Conservation (phyloP, 2,113 vertebrate species). For the Rhinolophus sinicus region DNA sequence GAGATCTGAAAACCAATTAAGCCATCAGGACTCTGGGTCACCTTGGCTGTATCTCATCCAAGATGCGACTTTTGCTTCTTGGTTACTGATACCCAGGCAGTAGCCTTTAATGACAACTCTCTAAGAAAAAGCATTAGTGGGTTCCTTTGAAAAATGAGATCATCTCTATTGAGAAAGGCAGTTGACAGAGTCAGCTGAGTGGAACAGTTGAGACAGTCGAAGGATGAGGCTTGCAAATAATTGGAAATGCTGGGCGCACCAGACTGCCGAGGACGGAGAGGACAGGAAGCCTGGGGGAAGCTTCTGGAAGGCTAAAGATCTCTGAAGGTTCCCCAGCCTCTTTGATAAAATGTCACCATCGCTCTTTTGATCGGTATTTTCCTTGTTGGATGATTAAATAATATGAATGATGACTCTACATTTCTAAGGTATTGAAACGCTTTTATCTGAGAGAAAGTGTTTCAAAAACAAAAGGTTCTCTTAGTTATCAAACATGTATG, state of each 20-base stretch:
- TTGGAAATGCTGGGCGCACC: background rate
- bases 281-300: background rate
- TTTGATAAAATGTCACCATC: background rate
- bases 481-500: background rate
- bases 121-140: background rate
- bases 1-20: background rate
- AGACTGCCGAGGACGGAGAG: background rate
- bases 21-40: background rate
- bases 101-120: background rate
- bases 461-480: background rate
- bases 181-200: background rate
- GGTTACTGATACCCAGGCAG: background rate
- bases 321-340: background rate
- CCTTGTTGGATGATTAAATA: background rate
- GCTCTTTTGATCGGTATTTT: background rate
- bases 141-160: slow-evolving; percentile 41
- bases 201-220: background rate
- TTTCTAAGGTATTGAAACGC: slow-evolving; percentile 6
- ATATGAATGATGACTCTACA: background rate
- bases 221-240: background rate
- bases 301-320: background rate
- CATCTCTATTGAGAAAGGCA: background rate
- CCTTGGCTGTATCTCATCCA: background rate
- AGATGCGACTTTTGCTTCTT: background rate
- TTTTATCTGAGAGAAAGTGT: background rate